phyloP scores from a whole-genome alignment of 2,888 invertebrate genomes.

The Yponomeuta sedellus region DNA sequence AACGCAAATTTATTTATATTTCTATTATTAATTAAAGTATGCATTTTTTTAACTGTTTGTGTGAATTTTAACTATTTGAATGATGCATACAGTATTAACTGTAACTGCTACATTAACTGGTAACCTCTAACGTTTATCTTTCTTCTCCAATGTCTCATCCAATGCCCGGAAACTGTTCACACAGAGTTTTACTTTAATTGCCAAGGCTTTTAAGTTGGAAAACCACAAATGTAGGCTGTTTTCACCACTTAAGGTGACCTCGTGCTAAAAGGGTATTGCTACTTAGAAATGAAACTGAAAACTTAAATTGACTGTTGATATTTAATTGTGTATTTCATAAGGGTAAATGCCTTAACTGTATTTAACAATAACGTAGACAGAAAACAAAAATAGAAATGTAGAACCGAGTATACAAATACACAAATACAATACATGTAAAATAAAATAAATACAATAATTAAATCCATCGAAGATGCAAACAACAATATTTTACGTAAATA shows the following conservation, averaged over 20 bases:
- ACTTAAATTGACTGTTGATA: constrained; percentile 14
- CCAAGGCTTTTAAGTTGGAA: background rate
- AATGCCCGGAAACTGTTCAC: background rate
- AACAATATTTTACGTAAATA: constrained; percentile 64
- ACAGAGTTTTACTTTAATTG: background rate
- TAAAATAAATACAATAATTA: constrained; percentile 20
- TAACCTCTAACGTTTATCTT: background rate
- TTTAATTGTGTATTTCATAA: constrained; percentile 15
- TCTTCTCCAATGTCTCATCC: background rate
- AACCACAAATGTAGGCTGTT: background rate
- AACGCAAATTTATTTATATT: too few species aligned
- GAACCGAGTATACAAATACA: constrained; percentile 21
- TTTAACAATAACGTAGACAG: background rate
- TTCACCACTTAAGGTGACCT: background rate
- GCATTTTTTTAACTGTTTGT: too few species aligned
- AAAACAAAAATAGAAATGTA: constrained; percentile 1
- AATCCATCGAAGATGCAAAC: constrained; percentile 50
- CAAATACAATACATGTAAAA: constrained; percentile 18
- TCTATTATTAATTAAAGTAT: too few species aligned
- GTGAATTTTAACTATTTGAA: too few species aligned
- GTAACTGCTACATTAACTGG: background rate
- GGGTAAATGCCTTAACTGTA: constrained; percentile 15
- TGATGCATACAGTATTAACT: too few species aligned
- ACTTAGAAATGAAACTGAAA: background rate
- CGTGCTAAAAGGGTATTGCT: background rate